These are phyloP conservation scores for Dicaeum eximium DNA, from an alignment of 2,113 vertebrate genomes.

Conservation along the genomic window DNA sequence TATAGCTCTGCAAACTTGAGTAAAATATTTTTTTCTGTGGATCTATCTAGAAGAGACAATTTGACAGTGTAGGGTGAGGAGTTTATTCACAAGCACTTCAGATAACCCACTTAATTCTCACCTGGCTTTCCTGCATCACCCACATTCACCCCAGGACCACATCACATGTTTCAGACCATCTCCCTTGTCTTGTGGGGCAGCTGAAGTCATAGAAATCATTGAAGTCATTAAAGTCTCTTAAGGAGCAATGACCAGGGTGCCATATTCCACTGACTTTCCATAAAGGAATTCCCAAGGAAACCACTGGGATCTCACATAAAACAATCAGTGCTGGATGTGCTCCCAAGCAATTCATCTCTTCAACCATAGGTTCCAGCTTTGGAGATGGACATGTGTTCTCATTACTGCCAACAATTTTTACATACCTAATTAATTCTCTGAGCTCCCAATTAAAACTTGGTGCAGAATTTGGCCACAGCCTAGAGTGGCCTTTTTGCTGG, in stretches of 20 bases:
- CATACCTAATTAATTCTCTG: conserved; percentile 62
- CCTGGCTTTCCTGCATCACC: not conserved
- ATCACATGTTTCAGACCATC: fast-evolving
- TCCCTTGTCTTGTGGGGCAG: not conserved
- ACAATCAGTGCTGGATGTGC: not conserved
- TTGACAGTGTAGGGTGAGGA: not conserved
- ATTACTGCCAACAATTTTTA: conserved; percentile 42
- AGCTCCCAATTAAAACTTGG: conserved; percentile 45
- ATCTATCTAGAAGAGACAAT: not conserved
- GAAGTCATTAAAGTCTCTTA: not conserved
- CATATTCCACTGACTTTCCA: not conserved
- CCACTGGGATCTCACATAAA: not conserved
- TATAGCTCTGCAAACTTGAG: not conserved
- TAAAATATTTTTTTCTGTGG: not conserved
- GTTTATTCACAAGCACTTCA: not conserved
- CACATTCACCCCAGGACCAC: not conserved
- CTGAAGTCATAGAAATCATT: not conserved
- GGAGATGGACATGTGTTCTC: not conserved
- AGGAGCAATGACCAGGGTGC: not conserved
- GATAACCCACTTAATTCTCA: not conserved
- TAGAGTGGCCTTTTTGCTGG: not conserved
- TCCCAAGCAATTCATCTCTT: not conserved
- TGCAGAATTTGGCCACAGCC: not conserved
- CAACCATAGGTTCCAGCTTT: not conserved
- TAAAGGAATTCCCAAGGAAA: not conserved